A percentile compares a stretch with the other conserved stretches of the same genome.
phyloP scores from a whole-genome alignment of 2,113 vertebrate genomes.

The Fregetta grallaria region DNA sequence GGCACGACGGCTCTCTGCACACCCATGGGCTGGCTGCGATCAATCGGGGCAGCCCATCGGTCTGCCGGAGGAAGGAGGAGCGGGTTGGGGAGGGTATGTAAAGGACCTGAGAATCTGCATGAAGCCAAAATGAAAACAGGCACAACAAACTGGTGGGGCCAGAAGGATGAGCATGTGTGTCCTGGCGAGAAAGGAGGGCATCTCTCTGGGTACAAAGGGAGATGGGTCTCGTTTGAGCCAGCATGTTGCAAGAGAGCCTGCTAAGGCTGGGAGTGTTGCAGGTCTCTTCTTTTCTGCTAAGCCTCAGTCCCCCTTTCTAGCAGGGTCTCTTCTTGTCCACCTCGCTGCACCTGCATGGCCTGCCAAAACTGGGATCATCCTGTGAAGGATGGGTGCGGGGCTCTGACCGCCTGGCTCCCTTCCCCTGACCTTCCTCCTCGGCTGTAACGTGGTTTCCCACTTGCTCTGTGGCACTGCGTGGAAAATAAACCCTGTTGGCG shows the following conservation, averaged over 20 bases:
- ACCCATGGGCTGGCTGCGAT: rapidly evolving
- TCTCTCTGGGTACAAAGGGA: background rate
- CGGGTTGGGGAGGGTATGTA: rapidly evolving
- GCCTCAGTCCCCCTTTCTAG: background rate
- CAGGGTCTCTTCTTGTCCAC: background rate
- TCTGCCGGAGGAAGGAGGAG: background rate
- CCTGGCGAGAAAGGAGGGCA: background rate
- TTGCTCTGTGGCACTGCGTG: background rate
- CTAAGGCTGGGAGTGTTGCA: background rate
- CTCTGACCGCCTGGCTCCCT: background rate
- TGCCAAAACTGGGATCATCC: background rate
- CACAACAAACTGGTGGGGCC: background rate
- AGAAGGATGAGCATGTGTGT: rapidly evolving
- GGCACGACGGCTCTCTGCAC: background rate
- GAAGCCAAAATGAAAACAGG: background rate
- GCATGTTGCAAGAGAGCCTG: background rate
- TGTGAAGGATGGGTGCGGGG: rapidly evolving
- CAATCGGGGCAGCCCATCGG: background rate
- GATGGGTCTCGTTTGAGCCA: background rate
- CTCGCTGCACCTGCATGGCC: background rate
- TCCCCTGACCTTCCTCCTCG: background rate
- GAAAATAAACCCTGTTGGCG: background rate
- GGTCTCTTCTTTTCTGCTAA: background rate
- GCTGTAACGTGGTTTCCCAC: background rate
- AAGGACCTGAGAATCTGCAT: background rate